Evolutionary conservation across 2,113 vertebrate genomes (phyloP).

Genomic region (Amphiprion percula): DNA sequence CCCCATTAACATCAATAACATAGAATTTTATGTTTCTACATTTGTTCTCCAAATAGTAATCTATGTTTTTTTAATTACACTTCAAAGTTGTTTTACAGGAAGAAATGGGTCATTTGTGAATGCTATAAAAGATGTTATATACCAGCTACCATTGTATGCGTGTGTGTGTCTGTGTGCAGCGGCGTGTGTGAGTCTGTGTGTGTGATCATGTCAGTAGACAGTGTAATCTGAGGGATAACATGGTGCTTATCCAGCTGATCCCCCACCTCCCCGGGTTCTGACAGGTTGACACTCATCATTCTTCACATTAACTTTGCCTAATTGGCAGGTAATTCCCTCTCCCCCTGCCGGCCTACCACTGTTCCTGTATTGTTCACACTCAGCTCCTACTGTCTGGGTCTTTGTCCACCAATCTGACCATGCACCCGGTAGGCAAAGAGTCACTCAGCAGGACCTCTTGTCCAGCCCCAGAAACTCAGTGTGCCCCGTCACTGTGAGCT

Average conservation of each 20-base stretch:
- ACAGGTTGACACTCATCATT: constrained; percentile 82
- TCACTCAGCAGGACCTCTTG: constrained; percentile 74
- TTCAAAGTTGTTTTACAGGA: background rate
- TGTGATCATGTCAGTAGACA: constrained; percentile 68
- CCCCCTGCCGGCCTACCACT: constrained; percentile 63
- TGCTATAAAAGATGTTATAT: background rate
- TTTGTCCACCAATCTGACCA: constrained; percentile 62
- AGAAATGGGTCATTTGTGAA: background rate
- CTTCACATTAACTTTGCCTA: constrained; percentile 79
- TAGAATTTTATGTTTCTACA: background rate
- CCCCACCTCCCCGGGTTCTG: constrained; percentile 74
- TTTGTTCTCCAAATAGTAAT: too few relatives aligned
- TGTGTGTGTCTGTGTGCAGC: constrained; percentile 28
- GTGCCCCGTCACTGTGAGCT: constrained; percentile 82
- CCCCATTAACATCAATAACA: background rate
- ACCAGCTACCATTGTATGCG: background rate
- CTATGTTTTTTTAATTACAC: too few relatives aligned
- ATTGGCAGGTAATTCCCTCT: constrained; percentile 82
- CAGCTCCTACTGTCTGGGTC: constrained; percentile 65
- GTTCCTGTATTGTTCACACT: constrained; percentile 64
- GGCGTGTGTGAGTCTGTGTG: constrained; percentile 23
- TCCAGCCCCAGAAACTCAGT: constrained; percentile 72
- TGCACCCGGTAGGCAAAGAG: constrained; percentile 59
- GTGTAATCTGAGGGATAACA: constrained; percentile 85
- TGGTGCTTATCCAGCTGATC: constrained; percentile 78